phyloP scores from a whole-genome alignment of 2,113 vertebrate genomes.

The Otocyon megalotis region DNA sequence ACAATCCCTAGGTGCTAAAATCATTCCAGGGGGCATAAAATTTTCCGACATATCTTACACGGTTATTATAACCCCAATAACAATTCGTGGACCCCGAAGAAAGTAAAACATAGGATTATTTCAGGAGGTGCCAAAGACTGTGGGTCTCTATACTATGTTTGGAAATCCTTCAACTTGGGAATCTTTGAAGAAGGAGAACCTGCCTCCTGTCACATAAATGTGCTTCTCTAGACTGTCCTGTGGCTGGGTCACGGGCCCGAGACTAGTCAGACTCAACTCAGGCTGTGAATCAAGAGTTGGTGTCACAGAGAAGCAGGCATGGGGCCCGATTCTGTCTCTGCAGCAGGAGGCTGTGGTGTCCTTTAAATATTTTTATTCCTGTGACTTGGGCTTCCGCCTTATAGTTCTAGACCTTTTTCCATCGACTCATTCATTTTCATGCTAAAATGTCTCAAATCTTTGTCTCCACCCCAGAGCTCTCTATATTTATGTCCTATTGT shows the following conservation, averaged over 20 bases:
- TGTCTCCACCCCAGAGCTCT: neutral
- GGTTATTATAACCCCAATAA: neutral
- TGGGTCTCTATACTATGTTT: neutral
- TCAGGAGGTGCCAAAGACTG: neutral
- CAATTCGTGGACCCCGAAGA: neutral
- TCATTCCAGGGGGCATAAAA: neutral
- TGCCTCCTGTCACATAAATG: neutral
- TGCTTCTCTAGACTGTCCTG: neutral
- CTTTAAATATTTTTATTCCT: neutral
- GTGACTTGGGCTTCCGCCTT: neutral
- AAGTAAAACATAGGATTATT: neutral
- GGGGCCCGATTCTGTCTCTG: neutral
- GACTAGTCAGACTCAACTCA: neutral
- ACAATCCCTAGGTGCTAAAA: neutral
- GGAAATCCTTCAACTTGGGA: neutral
- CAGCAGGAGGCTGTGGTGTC: neutral
- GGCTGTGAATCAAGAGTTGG: neutral
- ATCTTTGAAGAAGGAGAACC: neutral
- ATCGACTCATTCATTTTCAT: neutral
- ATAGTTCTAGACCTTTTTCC: neutral
- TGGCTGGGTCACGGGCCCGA: neutral
- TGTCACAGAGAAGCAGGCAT: neutral
- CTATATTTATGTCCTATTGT: neutral
- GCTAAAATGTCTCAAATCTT: neutral
- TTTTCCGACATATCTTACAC: neutral